Percentiles rank a stretch among this genome's conserved stretches.
Conservation (phyloP, 2,797 vertebrate species). For the Brotula barbata region DNA sequence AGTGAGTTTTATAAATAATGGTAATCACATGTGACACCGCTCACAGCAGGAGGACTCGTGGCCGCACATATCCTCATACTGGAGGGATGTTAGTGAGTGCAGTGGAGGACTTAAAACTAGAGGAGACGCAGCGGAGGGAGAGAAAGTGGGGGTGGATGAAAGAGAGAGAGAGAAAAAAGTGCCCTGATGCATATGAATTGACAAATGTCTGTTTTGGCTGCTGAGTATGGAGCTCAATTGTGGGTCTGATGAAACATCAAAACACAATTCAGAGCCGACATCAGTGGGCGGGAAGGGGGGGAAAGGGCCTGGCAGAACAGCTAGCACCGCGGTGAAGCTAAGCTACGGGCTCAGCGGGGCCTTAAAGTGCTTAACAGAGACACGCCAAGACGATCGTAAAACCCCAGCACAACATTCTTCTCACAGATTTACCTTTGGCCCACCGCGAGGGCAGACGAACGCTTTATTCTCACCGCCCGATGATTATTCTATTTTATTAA, state of each 20-base stretch:
- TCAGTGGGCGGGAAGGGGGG: conserved; percentile 63
- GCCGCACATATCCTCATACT: conserved; percentile 66
- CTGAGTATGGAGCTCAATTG: conserved; percentile 84
- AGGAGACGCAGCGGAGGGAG: conserved; percentile 47
- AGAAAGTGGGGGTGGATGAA: conserved; percentile 41
- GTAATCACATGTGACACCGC: conserved; percentile 88
- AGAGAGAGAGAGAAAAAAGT: conserved; percentile 41
- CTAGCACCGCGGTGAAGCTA: conserved; percentile 45
- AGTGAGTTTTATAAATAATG: conserved; percentile 89
- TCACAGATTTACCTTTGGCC: no score
- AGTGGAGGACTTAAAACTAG: conserved; percentile 58
- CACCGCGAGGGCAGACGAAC: no score
- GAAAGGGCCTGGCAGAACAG: conserved; percentile 56
- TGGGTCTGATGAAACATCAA: conserved; percentile 88
- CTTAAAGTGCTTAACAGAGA: conserved; percentile 15
- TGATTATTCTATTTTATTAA: no score
- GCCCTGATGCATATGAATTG: conserved; percentile 83
- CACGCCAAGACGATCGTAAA: no score
- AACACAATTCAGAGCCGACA: conserved; percentile 91
- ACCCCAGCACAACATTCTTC: no score
- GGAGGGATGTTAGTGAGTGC: conserved; percentile 65
- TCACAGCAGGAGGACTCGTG: conserved; percentile 77
- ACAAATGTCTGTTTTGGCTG: conserved; percentile 95
- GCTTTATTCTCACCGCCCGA: no score
- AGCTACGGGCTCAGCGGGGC: conserved; percentile 36